Conservation (phyloP, 2,797 vertebrate genomes). For the Crocodylus rhombifer region DNA sequence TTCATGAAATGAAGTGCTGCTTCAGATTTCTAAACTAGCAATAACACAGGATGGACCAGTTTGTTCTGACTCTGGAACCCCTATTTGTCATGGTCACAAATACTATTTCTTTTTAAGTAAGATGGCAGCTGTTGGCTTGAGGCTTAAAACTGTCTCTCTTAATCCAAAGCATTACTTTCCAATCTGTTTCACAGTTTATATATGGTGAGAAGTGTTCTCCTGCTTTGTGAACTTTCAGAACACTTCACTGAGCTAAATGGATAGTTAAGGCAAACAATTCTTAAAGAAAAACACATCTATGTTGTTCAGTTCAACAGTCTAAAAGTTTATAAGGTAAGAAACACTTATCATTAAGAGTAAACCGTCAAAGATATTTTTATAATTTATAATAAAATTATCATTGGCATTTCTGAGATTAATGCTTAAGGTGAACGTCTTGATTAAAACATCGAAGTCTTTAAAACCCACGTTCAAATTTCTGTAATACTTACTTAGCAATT, state of each 20-base stretch:
- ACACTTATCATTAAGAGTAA: background rate
- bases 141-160: background rate
- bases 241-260: background rate
- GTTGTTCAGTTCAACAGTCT: background rate
- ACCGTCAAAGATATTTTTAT: background rate
- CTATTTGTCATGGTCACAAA: background rate
- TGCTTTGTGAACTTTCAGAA: background rate
- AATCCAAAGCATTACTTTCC: background rate
- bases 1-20: background rate
- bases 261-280: background rate
- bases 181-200: background rate
- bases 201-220: background rate
- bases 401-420: background rate
- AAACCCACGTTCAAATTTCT: background rate
- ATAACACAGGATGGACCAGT: background rate
- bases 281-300: background rate
- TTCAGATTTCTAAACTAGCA: background rate
- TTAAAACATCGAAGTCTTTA: background rate
- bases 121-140: background rate
- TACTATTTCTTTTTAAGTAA: background rate
- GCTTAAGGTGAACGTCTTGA: background rate
- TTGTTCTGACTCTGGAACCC: background rate
- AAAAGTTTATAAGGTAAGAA: background rate
- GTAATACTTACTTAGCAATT: background rate
- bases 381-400: background rate